A percentile compares a stretch with the other conserved stretches of the same genome.
Conservation (phyloP, 2,888 invertebrate species). For the Neria commutata region DNA sequence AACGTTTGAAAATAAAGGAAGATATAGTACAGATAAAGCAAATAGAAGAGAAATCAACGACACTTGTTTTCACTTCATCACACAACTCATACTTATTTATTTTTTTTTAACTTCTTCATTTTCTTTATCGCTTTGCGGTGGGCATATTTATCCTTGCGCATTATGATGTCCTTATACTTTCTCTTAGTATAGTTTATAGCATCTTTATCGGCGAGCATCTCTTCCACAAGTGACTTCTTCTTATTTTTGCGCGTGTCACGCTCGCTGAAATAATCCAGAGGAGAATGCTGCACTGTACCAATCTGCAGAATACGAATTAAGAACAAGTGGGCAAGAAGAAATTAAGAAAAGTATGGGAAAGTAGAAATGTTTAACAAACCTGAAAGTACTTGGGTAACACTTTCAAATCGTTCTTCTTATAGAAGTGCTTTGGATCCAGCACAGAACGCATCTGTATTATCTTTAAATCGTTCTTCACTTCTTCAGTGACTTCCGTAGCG, state of each 20-base stretch:
- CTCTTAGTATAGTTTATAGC: conserved; percentile 81
- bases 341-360: neutral
- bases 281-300: conserved; percentile 81
- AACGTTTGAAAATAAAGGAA: neutral
- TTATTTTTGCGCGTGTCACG: conserved; percentile 84
- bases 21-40: neutral
- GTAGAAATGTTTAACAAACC: conserved; percentile 62
- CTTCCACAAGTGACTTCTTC: conserved; percentile 90
- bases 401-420: conserved; percentile 89
- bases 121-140: conserved; percentile 78
- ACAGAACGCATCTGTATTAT: conserved; percentile 91
- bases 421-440: conserved; percentile 91
- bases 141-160: conserved; percentile 69
- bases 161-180: conserved; percentile 78
- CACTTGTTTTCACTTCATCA: neutral
- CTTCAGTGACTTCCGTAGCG: conserved; percentile 87
- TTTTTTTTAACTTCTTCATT: conserved; percentile 67
- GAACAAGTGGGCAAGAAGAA: too few relatives aligned
- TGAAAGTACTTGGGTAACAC: conserved; percentile 92
- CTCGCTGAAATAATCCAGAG: conserved; percentile 85
- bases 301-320: conserved; percentile 64
- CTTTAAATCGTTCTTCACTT: conserved; percentile 85
- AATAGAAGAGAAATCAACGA: too few relatives aligned
- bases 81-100: too few relatives aligned
- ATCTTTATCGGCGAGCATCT: conserved; percentile 86